Percentiles rank a stretch among this genome's conserved stretches.
Evolutionary conservation across 2,888 invertebrate genomes (phyloP).

Genomic region (Hetaerina titia): DNA sequence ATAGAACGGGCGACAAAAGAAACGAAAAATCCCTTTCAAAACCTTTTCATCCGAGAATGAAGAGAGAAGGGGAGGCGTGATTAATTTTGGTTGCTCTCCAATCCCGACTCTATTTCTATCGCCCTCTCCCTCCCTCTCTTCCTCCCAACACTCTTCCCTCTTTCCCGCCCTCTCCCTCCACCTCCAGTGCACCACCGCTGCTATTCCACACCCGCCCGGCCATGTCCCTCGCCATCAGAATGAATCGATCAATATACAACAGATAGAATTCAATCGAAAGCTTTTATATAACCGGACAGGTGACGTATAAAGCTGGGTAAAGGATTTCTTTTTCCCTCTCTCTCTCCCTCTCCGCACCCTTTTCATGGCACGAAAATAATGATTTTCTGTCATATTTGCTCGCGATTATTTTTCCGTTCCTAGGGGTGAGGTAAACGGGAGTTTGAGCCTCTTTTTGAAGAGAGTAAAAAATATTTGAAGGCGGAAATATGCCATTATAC

Average conservation of each 20-base stretch:
- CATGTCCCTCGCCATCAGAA: not conserved
- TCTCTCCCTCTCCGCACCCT: not conserved
- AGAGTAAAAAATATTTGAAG: not conserved
- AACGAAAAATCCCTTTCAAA: constrained; percentile 47
- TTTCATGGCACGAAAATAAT: constrained; percentile 5
- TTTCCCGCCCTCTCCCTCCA: not conserved
- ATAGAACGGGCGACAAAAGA: constrained; percentile 35
- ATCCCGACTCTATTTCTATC: not conserved
- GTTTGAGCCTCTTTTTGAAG: not conserved
- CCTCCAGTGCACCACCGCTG: not conserved
- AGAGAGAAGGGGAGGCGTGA: constrained; percentile 7
- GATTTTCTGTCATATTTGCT: constrained; percentile 36
- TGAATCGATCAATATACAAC: constrained; percentile 62
- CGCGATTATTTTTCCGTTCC: constrained; percentile 21
- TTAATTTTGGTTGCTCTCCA: constrained; percentile 42
- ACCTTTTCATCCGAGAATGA: constrained; percentile 44
- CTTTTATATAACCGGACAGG: constrained; percentile 60
- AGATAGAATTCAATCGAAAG: constrained; percentile 60
- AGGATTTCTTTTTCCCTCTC: not conserved
- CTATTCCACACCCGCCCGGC: not conserved
- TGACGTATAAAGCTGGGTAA: constrained; percentile 30
- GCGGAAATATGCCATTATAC: not conserved
- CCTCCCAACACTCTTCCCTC: not conserved
- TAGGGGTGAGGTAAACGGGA: not conserved
- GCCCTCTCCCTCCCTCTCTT: not conserved